These are phyloP conservation scores for Parambassis ranga DNA, from an alignment of 2,797 vertebrate species.

Conservation along the genomic window DNA sequence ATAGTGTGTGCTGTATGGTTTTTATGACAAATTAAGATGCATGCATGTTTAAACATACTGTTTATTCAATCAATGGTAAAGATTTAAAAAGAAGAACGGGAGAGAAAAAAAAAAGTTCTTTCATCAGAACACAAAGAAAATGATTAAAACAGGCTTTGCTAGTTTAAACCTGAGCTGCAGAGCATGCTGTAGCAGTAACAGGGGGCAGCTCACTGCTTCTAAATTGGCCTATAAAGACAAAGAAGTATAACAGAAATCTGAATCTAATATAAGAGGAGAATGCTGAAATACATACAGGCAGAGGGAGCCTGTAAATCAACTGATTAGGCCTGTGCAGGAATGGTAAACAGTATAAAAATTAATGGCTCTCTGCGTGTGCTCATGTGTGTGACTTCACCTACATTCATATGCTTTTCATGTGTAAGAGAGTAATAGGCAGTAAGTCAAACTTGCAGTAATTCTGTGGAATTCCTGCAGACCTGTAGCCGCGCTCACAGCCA, in stretches of 20 bases:
- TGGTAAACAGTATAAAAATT: conserved; percentile 56
- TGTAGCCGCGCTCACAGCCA: conserved; percentile 39
- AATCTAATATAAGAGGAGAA: conserved; percentile 51
- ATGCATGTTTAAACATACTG: no score
- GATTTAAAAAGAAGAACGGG: neutral
- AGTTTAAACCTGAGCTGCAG: conserved; percentile 7
- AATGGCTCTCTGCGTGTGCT: conserved; percentile 38
- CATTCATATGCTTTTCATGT: conserved; percentile 42
- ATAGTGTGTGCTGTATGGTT: no score
- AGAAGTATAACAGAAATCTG: conserved; percentile 44
- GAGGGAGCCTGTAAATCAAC: conserved; percentile 56
- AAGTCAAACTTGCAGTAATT: conserved; percentile 52
- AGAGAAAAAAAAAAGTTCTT: conserved; percentile 15
- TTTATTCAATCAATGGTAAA: no score
- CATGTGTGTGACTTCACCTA: conserved; percentile 47
- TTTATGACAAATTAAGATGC: no score
- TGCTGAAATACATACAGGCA: conserved; percentile 26
- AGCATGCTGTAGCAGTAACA: conserved; percentile 37
- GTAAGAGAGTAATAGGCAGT: conserved; percentile 40
- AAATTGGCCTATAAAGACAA: conserved; percentile 61
- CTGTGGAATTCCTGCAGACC: conserved; percentile 50
- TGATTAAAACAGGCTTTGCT: conserved; percentile 33
- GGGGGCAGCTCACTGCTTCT: conserved; percentile 25
- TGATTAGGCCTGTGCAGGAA: conserved; percentile 48
- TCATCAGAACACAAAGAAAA: no score